phyloP scores from a whole-genome alignment of 2,888 invertebrate species.

The Minunthozetes semirufus region DNA sequence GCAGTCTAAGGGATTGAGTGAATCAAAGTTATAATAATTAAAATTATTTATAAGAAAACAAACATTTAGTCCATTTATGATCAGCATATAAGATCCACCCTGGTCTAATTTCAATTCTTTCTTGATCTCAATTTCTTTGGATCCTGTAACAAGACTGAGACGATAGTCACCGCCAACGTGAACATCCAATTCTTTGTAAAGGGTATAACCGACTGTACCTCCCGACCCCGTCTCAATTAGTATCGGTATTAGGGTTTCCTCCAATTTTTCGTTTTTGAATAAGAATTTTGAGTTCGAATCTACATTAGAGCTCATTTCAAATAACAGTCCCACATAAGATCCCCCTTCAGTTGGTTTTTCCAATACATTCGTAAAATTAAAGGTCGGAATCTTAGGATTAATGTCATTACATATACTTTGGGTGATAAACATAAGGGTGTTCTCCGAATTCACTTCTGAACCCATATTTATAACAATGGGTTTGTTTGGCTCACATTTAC shows the following conservation, averaged over 20 bases:
- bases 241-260: not conserved
- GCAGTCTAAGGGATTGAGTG: not conserved
- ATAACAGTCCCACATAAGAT: not conserved
- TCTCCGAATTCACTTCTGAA: not conserved
- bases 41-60: not conserved
- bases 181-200: not conserved
- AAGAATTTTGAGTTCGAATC: not conserved
- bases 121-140: not conserved
- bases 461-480: too few species aligned
- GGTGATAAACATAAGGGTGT: not conserved
- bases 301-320: not conserved
- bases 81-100: not conserved
- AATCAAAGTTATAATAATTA: not conserved
- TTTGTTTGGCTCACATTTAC: not conserved
- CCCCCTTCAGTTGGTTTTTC: constrained; percentile 25
- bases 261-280: not conserved
- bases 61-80: not conserved
- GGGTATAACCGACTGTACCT: not conserved
- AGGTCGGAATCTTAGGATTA: not conserved
- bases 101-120: not conserved
- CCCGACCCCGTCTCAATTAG: not conserved
- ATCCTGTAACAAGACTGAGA: not conserved
- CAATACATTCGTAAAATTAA: not conserved
- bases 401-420: not conserved
- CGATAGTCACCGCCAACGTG: not conserved